Evolutionary conservation across 2,888 invertebrate species (phyloP).

Genomic region (Polydrusus pterygomalis): DNA sequence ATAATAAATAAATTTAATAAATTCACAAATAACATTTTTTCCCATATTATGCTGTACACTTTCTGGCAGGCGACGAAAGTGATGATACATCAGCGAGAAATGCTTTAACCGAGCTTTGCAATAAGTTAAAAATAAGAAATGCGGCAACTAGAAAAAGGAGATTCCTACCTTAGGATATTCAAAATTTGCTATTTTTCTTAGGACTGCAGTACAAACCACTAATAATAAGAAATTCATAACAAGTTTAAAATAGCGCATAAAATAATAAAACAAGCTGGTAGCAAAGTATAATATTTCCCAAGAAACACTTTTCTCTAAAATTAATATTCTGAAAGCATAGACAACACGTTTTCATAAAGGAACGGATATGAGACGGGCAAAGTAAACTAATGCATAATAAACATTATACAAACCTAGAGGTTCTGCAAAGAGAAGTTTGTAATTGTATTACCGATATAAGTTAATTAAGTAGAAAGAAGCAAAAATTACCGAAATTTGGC

Average conservation of each 20-base stretch:
- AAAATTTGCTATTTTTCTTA: too few relatives aligned
- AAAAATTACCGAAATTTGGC: not conserved
- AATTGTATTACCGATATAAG: slow-evolving; percentile 14
- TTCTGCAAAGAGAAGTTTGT: slow-evolving; percentile 10
- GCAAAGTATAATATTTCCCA: slow-evolving; percentile 24
- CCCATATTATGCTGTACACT: too few relatives aligned
- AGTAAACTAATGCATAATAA: slow-evolving; percentile 32
- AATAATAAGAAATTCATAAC: slow-evolving; percentile 43
- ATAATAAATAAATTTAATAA: too few relatives aligned
- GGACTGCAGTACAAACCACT: too few relatives aligned
- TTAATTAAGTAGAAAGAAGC: not conserved
- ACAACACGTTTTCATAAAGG: slow-evolving; percentile 31
- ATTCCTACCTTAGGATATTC: too few relatives aligned
- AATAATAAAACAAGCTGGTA: slow-evolving; percentile 24
- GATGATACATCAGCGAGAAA: too few relatives aligned
- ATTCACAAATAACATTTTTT: too few relatives aligned
- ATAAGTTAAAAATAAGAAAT: too few relatives aligned
- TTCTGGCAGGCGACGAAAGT: too few relatives aligned
- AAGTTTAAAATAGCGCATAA: slow-evolving; percentile 39
- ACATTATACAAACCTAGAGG: slow-evolving; percentile 25
- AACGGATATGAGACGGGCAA: slow-evolving; percentile 28
- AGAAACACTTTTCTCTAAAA: slow-evolving; percentile 29
- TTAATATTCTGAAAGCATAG: slow-evolving; percentile 30
- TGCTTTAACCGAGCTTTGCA: too few relatives aligned
- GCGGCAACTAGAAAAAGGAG: too few relatives aligned